Evolutionary conservation across 2,113 vertebrate species (phyloP).

Genomic region (Paradoxurus hermaphroditus): DNA sequence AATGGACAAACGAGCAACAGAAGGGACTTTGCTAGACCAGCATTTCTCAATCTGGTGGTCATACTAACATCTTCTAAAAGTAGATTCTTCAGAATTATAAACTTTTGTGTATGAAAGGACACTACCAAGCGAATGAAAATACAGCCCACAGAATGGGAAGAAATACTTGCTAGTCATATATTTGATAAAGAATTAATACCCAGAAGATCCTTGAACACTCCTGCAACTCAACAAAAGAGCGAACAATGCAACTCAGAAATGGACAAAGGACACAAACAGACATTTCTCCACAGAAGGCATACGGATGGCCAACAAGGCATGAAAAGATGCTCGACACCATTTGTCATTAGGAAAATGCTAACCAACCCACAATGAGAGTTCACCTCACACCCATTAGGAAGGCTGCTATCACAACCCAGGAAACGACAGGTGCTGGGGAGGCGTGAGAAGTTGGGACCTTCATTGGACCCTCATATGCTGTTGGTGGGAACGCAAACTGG

Average conservation of each 20-base stretch:
- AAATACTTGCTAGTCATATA: neutral
- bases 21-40: neutral
- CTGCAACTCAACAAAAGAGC: neutral
- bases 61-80: neutral
- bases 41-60: neutral
- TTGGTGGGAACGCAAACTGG: neutral
- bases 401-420: neutral
- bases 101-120: neutral
- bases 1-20: neutral
- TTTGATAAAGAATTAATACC: neutral
- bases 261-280: neutral
- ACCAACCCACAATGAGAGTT: no score
- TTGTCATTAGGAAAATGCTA: neutral
- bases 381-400: neutral
- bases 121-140: neutral
- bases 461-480: rapidly evolving
- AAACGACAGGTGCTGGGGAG: neutral
- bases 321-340: neutral
- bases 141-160: neutral
- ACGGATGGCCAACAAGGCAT: neutral
- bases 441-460: neutral
- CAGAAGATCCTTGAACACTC: neutral
- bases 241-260: neutral
- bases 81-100: neutral
- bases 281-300: neutral